phyloP scores from a whole-genome alignment of 2,113 vertebrate genomes.

The Ranitomeya imitator region DNA sequence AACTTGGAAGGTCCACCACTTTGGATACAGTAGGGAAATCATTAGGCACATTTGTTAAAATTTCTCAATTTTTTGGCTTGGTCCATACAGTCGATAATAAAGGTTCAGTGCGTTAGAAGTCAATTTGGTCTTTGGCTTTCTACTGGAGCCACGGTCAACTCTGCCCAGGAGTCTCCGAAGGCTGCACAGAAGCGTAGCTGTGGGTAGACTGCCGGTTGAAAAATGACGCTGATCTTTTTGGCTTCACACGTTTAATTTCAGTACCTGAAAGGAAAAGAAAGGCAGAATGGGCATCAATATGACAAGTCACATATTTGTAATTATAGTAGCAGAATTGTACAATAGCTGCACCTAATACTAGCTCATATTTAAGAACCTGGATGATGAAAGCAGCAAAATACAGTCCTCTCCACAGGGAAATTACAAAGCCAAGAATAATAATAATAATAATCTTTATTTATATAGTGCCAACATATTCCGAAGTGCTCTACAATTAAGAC shows the following conservation, averaged over 20 bases:
- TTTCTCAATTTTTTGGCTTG: conserved; percentile 33
- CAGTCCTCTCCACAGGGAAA: too few relatives aligned
- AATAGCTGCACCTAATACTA: not conserved
- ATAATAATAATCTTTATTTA: too few relatives aligned
- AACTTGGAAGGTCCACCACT: not conserved
- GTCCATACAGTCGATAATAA: conserved; percentile 27
- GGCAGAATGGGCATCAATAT: not conserved
- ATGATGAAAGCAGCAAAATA: not conserved
- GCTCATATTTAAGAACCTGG: not conserved
- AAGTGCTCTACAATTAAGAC: too few relatives aligned
- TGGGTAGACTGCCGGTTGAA: conserved; percentile 79
- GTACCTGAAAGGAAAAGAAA: conserved; percentile 70
- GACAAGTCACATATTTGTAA: not conserved
- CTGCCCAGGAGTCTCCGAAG: conserved; percentile 78
- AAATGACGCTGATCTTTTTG: conserved; percentile 86
- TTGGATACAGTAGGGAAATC: not conserved
- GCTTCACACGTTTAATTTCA: conserved; percentile 87
- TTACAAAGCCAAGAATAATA: too few relatives aligned
- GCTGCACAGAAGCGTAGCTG: conserved; percentile 79
- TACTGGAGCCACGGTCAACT: conserved; percentile 67
- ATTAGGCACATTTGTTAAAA: not conserved
- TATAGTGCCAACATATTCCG: too few relatives aligned
- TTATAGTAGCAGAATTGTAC: not conserved
- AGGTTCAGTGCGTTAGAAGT: conserved; percentile 11
- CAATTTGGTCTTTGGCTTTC: conserved; percentile 40